Evolutionary conservation across 2,797 vertebrate genomes (phyloP).

Genomic region (Ciconia nigra): DNA sequence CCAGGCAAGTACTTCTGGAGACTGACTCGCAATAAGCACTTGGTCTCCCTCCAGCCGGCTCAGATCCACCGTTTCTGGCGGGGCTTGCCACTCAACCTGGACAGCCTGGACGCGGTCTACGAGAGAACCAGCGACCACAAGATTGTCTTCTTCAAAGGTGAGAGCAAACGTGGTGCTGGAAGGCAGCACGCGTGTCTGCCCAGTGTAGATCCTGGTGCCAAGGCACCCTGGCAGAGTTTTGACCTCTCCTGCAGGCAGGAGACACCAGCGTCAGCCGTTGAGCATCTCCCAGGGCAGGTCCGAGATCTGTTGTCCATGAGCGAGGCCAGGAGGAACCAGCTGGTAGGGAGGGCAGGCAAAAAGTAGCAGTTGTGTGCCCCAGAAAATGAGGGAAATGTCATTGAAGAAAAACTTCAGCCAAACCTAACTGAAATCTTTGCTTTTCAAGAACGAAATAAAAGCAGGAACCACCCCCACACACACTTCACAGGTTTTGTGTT

Average conservation of each 20-base stretch:
- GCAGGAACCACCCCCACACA: not conserved
- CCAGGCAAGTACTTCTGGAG: conserved; percentile 96
- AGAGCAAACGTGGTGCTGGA: not conserved
- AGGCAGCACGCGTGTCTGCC: accelerated
- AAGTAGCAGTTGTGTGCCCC: not conserved
- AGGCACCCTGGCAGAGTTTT: not conserved
- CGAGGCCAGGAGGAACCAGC: not conserved
- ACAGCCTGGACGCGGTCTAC: conserved; percentile 90
- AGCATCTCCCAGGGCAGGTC: not conserved
- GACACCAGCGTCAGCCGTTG: accelerated
- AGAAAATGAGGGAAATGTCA: not conserved
- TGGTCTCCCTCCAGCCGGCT: conserved; percentile 92
- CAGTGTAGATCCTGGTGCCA: accelerated
- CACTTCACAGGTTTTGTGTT: not conserved
- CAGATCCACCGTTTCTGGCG: conserved; percentile 96
- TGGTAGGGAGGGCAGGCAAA: not conserved
- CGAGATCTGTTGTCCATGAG: not conserved
- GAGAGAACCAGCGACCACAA: conserved; percentile 92
- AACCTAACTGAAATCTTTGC: not conserved
- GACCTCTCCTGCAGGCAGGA: not conserved
- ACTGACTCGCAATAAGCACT: conserved; percentile 90
- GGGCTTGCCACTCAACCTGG: conserved; percentile 88
- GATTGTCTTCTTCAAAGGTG: conserved; percentile 98
- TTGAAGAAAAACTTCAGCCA: not conserved
- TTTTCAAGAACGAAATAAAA: not conserved